phyloP scores from a whole-genome alignment of 2,797 vertebrate species.

The Lerista edwardsae region DNA sequence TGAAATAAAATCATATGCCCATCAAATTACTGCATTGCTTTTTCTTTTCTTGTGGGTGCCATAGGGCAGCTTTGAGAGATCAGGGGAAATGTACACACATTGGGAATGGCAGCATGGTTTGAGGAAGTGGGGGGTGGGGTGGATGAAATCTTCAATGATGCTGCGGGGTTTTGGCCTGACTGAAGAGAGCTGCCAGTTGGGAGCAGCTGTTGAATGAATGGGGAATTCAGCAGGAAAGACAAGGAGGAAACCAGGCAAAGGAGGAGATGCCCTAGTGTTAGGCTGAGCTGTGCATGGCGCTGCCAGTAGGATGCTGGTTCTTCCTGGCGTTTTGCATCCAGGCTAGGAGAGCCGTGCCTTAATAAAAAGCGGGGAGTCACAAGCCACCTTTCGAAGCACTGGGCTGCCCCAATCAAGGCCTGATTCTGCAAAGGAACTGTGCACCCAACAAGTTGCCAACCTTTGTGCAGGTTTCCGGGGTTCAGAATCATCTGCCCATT shows the following conservation, averaged over 20 bases:
- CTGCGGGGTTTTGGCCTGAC: conserved; percentile 32
- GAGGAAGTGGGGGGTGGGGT: not conserved
- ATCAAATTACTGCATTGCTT: conserved; percentile 6
- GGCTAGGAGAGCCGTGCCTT: not conserved
- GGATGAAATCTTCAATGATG: conserved; percentile 9
- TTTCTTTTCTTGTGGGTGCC: not conserved
- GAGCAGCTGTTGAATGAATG: conserved; percentile 45
- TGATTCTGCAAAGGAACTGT: not conserved
- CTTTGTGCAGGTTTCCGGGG: not conserved
- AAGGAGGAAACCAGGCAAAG: not conserved
- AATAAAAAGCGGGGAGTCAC: not conserved
- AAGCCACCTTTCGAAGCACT: not conserved
- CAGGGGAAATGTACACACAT: conserved; percentile 4
- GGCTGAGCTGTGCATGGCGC: not conserved
- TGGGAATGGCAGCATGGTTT: conserved; percentile 29
- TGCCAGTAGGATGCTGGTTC: not conserved
- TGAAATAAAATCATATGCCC: not conserved
- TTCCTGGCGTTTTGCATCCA: not conserved
- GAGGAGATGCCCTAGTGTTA: not conserved
- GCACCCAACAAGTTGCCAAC: not conserved
- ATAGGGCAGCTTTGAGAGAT: not conserved
- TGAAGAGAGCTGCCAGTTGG: conserved; percentile 2
- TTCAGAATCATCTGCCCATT: not conserved
- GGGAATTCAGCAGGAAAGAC: conserved; percentile 17
- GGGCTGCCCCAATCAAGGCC: not conserved